Evolutionary conservation across 2,797 vertebrate genomes (phyloP).

Genomic region (Podarcis lilfordi): DNA sequence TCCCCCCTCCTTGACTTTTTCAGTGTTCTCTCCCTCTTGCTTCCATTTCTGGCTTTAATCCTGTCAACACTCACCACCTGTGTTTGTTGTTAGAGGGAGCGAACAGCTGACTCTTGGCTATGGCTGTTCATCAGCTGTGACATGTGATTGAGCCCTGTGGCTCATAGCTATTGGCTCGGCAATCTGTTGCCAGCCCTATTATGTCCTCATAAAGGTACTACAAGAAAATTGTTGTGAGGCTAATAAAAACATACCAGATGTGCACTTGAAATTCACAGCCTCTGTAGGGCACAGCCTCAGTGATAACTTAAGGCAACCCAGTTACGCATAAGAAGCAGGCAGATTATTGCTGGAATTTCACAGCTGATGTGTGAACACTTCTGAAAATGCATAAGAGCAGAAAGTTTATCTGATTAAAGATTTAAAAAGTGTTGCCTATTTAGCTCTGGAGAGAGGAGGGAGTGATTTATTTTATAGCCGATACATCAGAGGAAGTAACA

Average conservation of each 20-base stretch:
- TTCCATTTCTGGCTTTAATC: neutral
- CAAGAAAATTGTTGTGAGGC: neutral
- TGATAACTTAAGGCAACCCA: neutral
- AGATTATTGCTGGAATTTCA: neutral
- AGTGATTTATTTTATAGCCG: constrained; percentile 12
- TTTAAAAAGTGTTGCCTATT: neutral
- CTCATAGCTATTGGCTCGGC: neutral
- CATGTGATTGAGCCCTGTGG: neutral
- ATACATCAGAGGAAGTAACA: constrained; percentile 9
- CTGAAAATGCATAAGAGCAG: neutral
- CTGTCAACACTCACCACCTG: neutral
- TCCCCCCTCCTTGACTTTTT: neutral
- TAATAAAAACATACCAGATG: neutral
- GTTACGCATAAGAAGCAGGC: neutral
- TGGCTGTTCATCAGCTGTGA: neutral
- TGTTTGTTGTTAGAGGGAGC: neutral
- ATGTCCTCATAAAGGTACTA: constrained; percentile 9
- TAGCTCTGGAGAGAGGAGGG: neutral
- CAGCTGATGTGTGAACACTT: neutral
- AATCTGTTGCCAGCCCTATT: neutral
- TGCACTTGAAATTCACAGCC: neutral
- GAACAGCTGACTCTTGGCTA: neutral
- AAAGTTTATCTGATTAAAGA: neutral
- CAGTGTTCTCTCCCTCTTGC: too few relatives aligned
- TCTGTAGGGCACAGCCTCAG: neutral